Conservation (phyloP, 1,140 invertebrate species). For the Rhopalosiphum padi region DNA sequence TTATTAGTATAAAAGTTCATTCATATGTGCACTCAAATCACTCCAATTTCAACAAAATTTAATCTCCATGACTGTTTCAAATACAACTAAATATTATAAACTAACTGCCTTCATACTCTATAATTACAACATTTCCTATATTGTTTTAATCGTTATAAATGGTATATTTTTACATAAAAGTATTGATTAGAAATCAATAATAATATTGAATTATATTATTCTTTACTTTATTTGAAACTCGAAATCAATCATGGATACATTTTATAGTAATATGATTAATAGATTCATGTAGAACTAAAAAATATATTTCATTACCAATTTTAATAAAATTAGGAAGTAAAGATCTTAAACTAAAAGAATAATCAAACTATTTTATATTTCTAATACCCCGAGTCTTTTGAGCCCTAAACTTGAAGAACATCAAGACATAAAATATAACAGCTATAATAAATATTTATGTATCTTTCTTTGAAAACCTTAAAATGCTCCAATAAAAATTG, state of each 20-base stretch:
- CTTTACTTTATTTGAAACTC: not conserved
- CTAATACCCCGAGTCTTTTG: not conserved
- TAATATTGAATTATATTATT: not conserved
- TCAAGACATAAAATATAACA: not conserved
- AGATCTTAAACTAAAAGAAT: not conserved
- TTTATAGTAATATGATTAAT: not conserved
- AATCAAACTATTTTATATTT: not conserved
- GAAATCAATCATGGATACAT: not conserved
- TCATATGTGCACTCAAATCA: not conserved
- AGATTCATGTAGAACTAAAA: not conserved
- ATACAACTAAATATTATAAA: not conserved
- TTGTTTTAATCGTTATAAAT: not conserved
- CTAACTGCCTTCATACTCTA: not conserved
- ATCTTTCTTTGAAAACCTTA: not conserved
- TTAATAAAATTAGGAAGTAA: not conserved
- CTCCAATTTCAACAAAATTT: not conserved
- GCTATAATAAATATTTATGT: not conserved
- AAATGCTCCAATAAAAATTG: not conserved
- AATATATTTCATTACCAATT: not conserved
- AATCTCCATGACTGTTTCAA: not conserved
- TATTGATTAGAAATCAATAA: not conserved
- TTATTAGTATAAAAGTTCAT: not conserved
- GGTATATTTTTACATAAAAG: not conserved
- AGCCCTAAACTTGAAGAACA: not conserved
- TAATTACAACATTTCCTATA: not conserved